Percentiles rank a stretch among this genome's conserved stretches.
These are phyloP conservation scores for Lutraria lutraria DNA, from an alignment of 2,888 invertebrate genomes.

Conservation along the genomic window DNA sequence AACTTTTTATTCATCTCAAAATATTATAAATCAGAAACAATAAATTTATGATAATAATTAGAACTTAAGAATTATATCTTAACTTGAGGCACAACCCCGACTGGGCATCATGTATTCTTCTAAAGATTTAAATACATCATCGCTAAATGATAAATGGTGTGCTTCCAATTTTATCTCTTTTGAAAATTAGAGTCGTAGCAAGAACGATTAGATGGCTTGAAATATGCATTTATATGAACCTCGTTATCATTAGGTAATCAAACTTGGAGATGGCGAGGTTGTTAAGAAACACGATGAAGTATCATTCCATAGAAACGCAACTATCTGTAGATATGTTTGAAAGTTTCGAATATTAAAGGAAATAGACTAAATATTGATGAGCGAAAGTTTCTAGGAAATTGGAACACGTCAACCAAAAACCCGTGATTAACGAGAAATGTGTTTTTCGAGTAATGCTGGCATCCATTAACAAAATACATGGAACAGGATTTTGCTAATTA, in stretches of 20 bases:
- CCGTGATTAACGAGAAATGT: neutral
- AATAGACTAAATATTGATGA: neutral
- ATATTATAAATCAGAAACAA: neutral
- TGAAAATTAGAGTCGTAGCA: constrained; percentile 7
- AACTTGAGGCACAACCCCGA: neutral
- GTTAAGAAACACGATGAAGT: neutral
- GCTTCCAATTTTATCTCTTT: constrained; percentile 19
- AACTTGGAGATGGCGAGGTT: neutral
- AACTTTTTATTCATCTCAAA: too few relatives aligned
- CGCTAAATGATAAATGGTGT: constrained; percentile 3
- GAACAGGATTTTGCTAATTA: neutral
- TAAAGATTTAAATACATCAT: neutral
- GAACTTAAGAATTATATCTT: neutral
- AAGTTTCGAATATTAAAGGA: neutral
- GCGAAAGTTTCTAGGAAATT: neutral
- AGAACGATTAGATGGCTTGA: neutral
- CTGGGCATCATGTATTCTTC: neutral
- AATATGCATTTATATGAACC: constrained; percentile 6
- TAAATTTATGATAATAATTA: constrained; percentile 1
- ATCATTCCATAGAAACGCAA: neutral
- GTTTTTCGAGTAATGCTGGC: neutral
- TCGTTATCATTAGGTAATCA: neutral
- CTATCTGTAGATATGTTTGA: neutral
- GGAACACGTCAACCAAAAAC: neutral
- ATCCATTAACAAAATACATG: neutral